phyloP scores from a whole-genome alignment of 2,797 vertebrate species.

The Bryconaethiops microstoma region DNA sequence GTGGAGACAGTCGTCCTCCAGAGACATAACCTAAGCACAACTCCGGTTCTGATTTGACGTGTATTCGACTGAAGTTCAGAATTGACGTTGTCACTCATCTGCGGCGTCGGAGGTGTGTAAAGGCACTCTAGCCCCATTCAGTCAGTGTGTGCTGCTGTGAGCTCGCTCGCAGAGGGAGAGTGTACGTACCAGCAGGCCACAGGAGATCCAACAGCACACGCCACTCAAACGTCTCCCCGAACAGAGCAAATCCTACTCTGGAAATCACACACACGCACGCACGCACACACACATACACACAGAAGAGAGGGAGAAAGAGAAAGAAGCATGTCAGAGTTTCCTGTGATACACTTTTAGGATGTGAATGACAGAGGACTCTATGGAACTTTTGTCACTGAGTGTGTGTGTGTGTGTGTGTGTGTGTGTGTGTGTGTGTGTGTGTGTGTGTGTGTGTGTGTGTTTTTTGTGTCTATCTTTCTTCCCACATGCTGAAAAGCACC shows the following conservation, averaged over 20 bases:
- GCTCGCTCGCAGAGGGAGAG: constrained; percentile 33
- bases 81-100: constrained; percentile 43
- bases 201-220: constrained; percentile 61
- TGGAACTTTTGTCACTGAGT: neutral
- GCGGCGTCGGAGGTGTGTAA: constrained; percentile 40
- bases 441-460: no score
- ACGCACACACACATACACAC: constrained; percentile 27
- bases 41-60: constrained; percentile 36
- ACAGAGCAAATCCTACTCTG: constrained; percentile 63
- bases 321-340: constrained; percentile 43
- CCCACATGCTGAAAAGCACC: constrained; percentile 66
- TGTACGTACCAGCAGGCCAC: constrained; percentile 72
- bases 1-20: neutral
- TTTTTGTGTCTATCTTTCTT: neutral
- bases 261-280: constrained; percentile 53
- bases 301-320: constrained; percentile 34
- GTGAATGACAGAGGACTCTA: constrained; percentile 21
- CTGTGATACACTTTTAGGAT: constrained; percentile 6
- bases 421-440: no score
- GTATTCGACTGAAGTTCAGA: constrained; percentile 17
- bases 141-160: constrained; percentile 51
- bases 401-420: neutral
- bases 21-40: constrained; percentile 13
- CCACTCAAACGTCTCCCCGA: constrained; percentile 64
- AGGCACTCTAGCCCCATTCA: constrained; percentile 55